Percentiles rank a stretch among this genome's conserved stretches.
These are phyloP conservation scores for Pteromalus puparum DNA, from an alignment of 1,140 invertebrate species.

Conservation along the genomic window DNA sequence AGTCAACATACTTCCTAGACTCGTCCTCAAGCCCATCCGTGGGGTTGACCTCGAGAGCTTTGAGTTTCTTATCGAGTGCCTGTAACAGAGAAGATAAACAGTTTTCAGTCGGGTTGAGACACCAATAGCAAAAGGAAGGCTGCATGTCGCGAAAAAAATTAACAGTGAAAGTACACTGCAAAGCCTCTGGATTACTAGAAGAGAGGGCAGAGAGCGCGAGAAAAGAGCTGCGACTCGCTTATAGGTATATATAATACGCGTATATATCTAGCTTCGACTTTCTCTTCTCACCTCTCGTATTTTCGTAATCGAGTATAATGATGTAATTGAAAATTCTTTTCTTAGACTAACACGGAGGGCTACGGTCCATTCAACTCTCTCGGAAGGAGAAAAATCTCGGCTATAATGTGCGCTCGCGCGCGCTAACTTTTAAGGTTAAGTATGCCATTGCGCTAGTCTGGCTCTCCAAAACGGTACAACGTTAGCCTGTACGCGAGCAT, in stretches of 20 bases:
- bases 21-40: constrained; percentile 67
- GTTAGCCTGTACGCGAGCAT: background rate
- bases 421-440: background rate
- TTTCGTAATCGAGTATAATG: constrained; percentile 11
- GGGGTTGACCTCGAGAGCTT: constrained; percentile 65
- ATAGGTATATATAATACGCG: background rate
- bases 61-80: constrained; percentile 70
- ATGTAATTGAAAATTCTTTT: constrained; percentile 41
- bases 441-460: background rate
- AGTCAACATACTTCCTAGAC: constrained; percentile 63
- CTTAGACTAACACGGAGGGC: background rate
- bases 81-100: constrained; percentile 55
- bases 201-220: background rate
- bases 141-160: background rate
- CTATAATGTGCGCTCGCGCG: background rate
- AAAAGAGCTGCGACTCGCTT: background rate
- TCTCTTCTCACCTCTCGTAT: background rate
- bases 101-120: background rate
- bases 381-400: background rate
- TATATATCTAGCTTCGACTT: background rate
- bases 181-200: background rate
- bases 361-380: constrained; percentile 2
- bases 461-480: background rate
- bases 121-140: background rate
- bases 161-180: background rate